These are phyloP conservation scores for Leucophenga maculata DNA, from an alignment of 2,888 invertebrate species.

Conservation along the genomic window DNA sequence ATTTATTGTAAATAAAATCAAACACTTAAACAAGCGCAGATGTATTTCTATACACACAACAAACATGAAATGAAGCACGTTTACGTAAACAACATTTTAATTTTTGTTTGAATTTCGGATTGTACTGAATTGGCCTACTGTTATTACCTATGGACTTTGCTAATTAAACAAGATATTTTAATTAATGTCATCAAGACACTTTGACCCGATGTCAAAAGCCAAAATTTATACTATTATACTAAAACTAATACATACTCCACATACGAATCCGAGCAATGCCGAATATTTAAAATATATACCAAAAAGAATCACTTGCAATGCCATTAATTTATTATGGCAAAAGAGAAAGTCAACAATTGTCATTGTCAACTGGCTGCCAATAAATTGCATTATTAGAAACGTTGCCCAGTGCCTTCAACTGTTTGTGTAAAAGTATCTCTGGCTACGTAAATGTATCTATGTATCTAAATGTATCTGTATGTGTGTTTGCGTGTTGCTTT, in stretches of 20 bases:
- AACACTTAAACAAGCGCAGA: neutral
- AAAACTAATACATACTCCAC: too few relatives aligned
- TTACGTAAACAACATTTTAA: neutral
- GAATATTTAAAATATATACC: neutral
- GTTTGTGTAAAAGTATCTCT: constrained; percentile 6
- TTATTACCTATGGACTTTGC: too few relatives aligned
- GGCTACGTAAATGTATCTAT: neutral
- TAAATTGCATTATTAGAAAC: constrained; percentile 56
- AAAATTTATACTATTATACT: too few relatives aligned
- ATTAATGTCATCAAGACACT: too few relatives aligned
- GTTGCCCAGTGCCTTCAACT: neutral
- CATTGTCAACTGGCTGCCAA: constrained; percentile 54
- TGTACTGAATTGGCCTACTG: too few relatives aligned
- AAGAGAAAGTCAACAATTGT: constrained; percentile 53
- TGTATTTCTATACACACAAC: constrained; percentile 10
- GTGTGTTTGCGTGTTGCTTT: constrained; percentile 40
- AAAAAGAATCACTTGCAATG: constrained; percentile 20
- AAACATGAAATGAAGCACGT: constrained; percentile 15
- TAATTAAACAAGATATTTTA: too few relatives aligned
- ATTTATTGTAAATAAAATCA: constrained; percentile 51
- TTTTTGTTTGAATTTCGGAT: neutral
- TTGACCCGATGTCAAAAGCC: too few relatives aligned
- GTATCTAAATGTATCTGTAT: constrained; percentile 23
- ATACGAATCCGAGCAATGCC: neutral
- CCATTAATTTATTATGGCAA: constrained; percentile 2